Conservation (phyloP, 2,797 vertebrate genomes). For the Craterocephalus amniculus region DNA sequence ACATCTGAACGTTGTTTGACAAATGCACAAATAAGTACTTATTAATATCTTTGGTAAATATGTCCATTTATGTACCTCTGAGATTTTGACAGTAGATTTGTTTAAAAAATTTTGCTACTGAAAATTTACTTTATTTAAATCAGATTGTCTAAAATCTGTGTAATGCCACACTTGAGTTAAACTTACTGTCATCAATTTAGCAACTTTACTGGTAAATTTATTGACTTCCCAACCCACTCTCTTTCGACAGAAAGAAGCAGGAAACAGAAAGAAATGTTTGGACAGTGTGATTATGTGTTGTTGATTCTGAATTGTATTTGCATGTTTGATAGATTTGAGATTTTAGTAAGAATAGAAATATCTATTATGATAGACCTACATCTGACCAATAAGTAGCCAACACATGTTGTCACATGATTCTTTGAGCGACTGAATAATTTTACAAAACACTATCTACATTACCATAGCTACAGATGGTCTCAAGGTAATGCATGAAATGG, state of each 20-base stretch:
- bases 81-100: neutral
- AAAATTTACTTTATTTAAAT: neutral
- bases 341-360: neutral
- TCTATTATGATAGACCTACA: neutral
- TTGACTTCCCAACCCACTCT: neutral
- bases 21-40: neutral
- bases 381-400: neutral
- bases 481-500: no score
- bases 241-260: no score
- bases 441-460: no score
- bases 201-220: neutral
- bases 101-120: no score
- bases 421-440: neutral
- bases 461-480: no score
- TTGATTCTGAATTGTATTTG: neutral
- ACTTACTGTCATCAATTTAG: neutral
- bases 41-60: neutral
- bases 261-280: neutral
- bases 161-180: neutral
- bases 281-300: neutral
- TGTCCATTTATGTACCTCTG: neutral
- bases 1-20: neutral
- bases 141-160: neutral
- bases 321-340: neutral
- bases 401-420: neutral